A percentile compares a stretch with the other conserved stretches of the same genome.
Conservation (phyloP, 23 tunicate genomes). For the Ciona savignyi region DNA sequence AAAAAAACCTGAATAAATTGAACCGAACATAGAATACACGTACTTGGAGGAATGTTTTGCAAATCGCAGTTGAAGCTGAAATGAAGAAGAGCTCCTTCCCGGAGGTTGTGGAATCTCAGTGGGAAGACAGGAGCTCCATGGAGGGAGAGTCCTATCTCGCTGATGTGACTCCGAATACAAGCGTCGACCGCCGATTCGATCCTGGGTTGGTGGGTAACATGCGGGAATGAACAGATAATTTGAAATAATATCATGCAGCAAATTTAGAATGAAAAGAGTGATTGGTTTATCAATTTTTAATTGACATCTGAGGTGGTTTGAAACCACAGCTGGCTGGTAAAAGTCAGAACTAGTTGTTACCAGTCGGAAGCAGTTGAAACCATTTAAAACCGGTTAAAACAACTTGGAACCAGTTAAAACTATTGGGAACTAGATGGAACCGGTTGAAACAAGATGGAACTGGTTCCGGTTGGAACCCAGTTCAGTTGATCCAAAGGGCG, state of each 20-base stretch:
- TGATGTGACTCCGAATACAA: slow-evolving; percentile 24
- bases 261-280: neutral
- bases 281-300: neutral
- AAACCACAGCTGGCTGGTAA: too few species aligned
- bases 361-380: too few species aligned
- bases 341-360: too few species aligned
- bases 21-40: too few species aligned
- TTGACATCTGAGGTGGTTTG: too few species aligned
- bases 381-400: too few species aligned
- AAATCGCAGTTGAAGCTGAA: slow-evolving; percentile 35
- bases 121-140: slow-evolving; percentile 46
- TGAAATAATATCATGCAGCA: neutral
- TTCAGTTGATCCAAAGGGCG: slow-evolving; percentile 11
- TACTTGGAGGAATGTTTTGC: slow-evolving; percentile 47
- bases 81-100: slow-evolving; percentile 48
- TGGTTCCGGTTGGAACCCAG: neutral
- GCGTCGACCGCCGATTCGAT: slow-evolving; percentile 25
- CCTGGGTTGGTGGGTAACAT: slow-evolving; percentile 5
- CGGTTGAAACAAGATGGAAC: neutral
- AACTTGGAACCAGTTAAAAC: neutral
- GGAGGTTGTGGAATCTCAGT: slow-evolving; percentile 42
- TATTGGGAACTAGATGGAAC: neutral
- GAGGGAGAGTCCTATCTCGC: slow-evolving; percentile 24
- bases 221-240: neutral
- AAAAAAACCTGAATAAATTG: too few species aligned